Evolutionary conservation across 2,888 invertebrate species (phyloP).

Genomic region (Isotomurus palustris): DNA sequence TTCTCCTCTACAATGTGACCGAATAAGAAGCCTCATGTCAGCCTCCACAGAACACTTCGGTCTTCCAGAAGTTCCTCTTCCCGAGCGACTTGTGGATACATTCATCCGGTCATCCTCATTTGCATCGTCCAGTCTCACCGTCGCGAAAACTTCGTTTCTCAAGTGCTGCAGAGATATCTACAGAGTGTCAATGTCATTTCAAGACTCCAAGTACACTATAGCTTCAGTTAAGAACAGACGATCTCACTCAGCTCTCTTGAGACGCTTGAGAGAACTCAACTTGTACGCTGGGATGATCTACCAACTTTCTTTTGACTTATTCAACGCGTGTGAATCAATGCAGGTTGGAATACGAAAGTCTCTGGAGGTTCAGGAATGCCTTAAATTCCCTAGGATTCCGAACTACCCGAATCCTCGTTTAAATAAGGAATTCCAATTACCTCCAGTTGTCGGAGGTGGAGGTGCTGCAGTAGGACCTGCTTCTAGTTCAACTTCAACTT

Average conservation of each 20-base stretch:
- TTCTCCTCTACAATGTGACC: neutral
- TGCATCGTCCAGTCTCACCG: neutral
- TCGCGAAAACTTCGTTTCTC: neutral
- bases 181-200: too few relatives aligned
- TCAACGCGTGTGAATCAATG: neutral
- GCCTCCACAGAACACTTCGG: neutral
- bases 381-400: too few relatives aligned
- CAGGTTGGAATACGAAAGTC: neutral
- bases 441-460: too few relatives aligned
- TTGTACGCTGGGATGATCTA: conserved; percentile 7
- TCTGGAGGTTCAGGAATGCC: neutral
- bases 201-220: too few relatives aligned
- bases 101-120: neutral
- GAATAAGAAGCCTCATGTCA: neutral
- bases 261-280: neutral
- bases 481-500: too few relatives aligned
- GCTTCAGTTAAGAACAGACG: neutral
- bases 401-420: too few relatives aligned
- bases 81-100: neutral
- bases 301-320: conserved; percentile 3
- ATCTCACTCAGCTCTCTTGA: neutral
- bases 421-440: neutral
- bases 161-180: neutral
- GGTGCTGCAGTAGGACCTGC: too few relatives aligned
- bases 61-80: neutral